Base-by-base conservation (phyloP, 2,797 vertebrate species). In the Hydrolagus colliei region DNA sequence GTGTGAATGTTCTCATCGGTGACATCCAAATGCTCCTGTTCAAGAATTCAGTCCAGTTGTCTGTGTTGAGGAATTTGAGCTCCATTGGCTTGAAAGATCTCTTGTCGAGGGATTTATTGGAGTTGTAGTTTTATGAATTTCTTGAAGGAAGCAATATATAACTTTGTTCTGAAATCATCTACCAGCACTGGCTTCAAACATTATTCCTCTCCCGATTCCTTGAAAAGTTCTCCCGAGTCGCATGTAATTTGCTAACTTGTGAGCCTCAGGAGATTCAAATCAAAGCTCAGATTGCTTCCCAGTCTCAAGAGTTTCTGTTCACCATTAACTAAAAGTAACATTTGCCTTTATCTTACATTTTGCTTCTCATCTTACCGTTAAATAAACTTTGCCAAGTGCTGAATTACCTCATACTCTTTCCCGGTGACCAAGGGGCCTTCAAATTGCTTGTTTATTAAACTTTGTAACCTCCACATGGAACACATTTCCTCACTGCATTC, bases 241-340 rank as follows among this genome's bases (percentile, higher is more conserved):
- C 68, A 85, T 86, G 68, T 85, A 72, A 27, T 77, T 77, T 41
- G 72, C 14, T 63, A 32, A 74, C n/a, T 59, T 87, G 85, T 16
- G 41, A 86, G 72, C 67, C 85, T 84, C 85, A 67, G 86, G 22
- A 85, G 72, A 20, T 85, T 63, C 78, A 74, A 22, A 74, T 35
- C 61, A 86, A 63, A 62, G 65, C 41, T 52, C 41, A 52, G 1
- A 52, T 52, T 52, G 41, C 41, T 52, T 52, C 41, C 6, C 41
- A 52, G 41, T 6, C 41, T 52, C 41, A 6, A 52, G 41, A 52
- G 79, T 82, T 82, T 52, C 62, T 41, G 63, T 94, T 95, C 96
- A 94, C 95, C 96, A 94, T 95, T 89, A 90, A 95, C 95, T 96
- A 93, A 96, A 97, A 96, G 94, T 86, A 93, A 96, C 94, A 96